Conservation (phyloP, 2,888 invertebrate species). For the Anticlea derivata region DNA sequence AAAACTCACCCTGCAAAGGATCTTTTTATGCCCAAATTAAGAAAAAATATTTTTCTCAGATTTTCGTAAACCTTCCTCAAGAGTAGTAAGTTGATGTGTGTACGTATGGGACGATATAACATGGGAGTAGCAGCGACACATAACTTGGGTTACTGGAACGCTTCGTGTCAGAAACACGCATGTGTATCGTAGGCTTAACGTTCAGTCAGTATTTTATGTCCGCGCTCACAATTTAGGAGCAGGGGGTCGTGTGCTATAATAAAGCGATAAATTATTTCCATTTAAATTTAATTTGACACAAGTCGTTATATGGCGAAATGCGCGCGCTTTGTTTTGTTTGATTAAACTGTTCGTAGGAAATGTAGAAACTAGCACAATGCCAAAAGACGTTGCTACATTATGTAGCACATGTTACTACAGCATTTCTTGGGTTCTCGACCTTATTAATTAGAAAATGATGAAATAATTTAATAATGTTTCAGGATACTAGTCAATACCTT, state of each 20-base stretch:
- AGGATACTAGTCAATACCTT: conserved; percentile 22
- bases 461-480: conserved; percentile 10
- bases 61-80: too few relatives aligned
- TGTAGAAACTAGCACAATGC: conserved; percentile 45
- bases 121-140: conserved; percentile 16
- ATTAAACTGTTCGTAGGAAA: conserved; percentile 63
- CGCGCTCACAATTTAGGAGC: conserved; percentile 70
- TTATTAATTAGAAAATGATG: conserved; percentile 10
- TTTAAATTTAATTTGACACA: conserved; percentile 82
- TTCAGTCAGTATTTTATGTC: conserved; percentile 76
- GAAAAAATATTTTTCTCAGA: too few relatives aligned
- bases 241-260: conserved; percentile 74
- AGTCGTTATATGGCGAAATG: conserved; percentile 68
- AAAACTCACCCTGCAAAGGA: too few relatives aligned
- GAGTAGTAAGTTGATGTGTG: conserved; percentile 6
- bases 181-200: conserved; percentile 45
- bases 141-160: conserved; percentile 25
- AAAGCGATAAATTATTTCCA: conserved; percentile 80
- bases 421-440: conserved; percentile 6
- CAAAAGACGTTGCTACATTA: conserved; percentile 18
- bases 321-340: conserved; percentile 67
- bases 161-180: conserved; percentile 24
- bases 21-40: too few relatives aligned
- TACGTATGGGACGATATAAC: too few relatives aligned
- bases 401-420: conserved; percentile 14